A percentile compares a stretch with the other conserved stretches of the same genome.
Conservation (phyloP, 53 echinoderm and acorn worm genomes). For the Henricia sp. region DNA sequence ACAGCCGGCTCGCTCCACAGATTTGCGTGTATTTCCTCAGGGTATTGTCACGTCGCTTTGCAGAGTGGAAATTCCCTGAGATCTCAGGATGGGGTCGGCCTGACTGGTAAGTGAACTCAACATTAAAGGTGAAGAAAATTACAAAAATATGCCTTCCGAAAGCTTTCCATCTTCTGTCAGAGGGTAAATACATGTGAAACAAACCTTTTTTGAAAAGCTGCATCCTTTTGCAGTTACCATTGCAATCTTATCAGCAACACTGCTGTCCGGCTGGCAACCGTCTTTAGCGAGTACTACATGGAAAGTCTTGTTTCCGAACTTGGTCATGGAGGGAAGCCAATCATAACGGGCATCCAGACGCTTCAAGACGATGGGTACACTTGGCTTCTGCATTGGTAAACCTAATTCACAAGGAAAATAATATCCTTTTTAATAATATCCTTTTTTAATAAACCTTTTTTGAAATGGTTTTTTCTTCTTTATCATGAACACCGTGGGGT, state of each 20-base stretch:
- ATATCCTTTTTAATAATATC: no score
- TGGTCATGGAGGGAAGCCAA: constrained; percentile 83
- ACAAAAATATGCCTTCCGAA: background rate
- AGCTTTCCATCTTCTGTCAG: background rate
- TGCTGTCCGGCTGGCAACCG: constrained; percentile 63
- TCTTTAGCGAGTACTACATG: constrained; percentile 60
- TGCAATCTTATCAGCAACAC: constrained; percentile 73
- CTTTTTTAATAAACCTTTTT: no score
- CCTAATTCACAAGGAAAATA: no score
- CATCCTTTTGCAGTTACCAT: constrained; percentile 73
- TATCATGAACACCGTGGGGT: no score
- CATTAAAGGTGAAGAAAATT: background rate
- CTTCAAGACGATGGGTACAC: constrained; percentile 69
- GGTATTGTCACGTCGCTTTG: no score
- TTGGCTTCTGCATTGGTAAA: background rate
- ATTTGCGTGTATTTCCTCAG: no score
- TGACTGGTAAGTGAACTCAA: no score
- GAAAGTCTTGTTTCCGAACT: constrained; percentile 64
- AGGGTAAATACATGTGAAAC: background rate
- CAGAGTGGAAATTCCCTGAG: no score
- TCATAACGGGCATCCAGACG: constrained; percentile 88
- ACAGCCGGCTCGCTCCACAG: no score
- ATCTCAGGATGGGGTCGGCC: no score
- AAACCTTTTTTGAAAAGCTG: constrained; percentile 81
- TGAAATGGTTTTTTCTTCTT: no score